A percentile compares a stretch with the other conserved stretches of the same genome.
phyloP scores from a whole-genome alignment of 2,888 invertebrate species.

The Drosophila stalkeri region DNA sequence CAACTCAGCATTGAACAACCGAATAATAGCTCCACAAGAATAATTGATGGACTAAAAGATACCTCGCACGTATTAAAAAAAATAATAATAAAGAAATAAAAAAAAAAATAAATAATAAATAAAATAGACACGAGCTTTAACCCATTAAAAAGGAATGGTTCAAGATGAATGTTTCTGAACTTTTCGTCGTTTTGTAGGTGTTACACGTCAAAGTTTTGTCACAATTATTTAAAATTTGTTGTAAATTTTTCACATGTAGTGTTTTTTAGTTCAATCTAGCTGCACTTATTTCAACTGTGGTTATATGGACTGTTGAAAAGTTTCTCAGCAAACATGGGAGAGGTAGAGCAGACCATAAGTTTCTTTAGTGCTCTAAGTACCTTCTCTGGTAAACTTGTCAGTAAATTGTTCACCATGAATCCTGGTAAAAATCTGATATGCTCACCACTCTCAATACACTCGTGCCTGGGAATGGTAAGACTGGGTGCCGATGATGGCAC shows the following conservation, averaged over 20 bases:
- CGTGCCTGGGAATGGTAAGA: conserved; percentile 39
- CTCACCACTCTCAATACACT: conserved; percentile 48
- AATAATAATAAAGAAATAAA: no score
- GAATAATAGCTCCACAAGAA: not conserved
- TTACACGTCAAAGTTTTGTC: not conserved
- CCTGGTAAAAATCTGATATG: conserved; percentile 44
- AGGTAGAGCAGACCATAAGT: not conserved
- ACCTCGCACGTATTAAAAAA: not conserved
- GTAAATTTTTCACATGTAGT: conserved; percentile 10
- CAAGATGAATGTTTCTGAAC: no score
- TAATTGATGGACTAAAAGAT: not conserved
- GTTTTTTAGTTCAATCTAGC: not conserved
- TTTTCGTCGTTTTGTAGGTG: not conserved
- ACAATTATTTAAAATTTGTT: not conserved
- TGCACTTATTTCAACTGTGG: not conserved
- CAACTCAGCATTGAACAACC: conserved; percentile 34
- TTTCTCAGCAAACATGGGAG: not conserved
- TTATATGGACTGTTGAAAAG: not conserved
- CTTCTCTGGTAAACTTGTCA: conserved; percentile 26
- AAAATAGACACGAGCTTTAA: no score
- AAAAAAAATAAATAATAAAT: no score
- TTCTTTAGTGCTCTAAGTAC: conserved; percentile 21
- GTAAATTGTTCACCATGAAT: conserved; percentile 8
- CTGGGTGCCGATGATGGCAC: conserved; percentile 32
- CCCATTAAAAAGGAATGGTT: no score